phyloP scores from a whole-genome alignment of 2,113 vertebrate species.

The Ctenodactylus gundi region DNA sequence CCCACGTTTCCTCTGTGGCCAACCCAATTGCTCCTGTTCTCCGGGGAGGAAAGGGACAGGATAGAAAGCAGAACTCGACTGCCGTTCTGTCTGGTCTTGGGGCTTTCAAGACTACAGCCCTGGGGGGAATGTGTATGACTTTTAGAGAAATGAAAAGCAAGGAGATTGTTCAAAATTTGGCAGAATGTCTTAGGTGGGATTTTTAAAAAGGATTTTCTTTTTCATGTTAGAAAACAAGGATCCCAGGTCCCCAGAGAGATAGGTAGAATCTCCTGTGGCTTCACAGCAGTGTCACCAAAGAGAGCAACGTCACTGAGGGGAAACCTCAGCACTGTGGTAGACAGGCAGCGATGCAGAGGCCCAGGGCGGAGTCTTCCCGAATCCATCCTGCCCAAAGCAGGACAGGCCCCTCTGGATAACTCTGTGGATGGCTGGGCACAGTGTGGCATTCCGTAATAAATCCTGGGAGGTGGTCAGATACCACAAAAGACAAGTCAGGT shows the following conservation, averaged over 20 bases:
- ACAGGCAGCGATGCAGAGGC: neutral
- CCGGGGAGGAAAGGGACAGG: neutral
- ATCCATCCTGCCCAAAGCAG: too few species aligned
- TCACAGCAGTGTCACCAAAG: rapidly evolving
- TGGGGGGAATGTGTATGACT: neutral
- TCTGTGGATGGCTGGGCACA: neutral
- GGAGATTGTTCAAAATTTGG: neutral
- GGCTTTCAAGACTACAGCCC: neutral
- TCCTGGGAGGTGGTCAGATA: neutral
- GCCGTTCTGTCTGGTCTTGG: neutral
- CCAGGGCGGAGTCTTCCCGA: neutral
- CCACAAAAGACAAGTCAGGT: too few species aligned
- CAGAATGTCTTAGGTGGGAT: neutral
- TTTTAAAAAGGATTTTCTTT: neutral
- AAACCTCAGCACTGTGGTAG: neutral
- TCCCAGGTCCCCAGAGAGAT: neutral
- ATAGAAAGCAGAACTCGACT: neutral
- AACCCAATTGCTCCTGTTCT: neutral
- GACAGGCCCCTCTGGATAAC: too few species aligned
- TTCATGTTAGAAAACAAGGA: neutral
- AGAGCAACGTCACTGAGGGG: neutral
- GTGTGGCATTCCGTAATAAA: neutral
- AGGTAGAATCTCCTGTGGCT: neutral
- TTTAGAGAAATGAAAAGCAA: neutral
- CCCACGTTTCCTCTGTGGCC: neutral